Evolutionary conservation across 2,888 invertebrate genomes (phyloP), one percentile per base, ranked within the genome.

Genomic region (Nomada ferruginata): DNA sequence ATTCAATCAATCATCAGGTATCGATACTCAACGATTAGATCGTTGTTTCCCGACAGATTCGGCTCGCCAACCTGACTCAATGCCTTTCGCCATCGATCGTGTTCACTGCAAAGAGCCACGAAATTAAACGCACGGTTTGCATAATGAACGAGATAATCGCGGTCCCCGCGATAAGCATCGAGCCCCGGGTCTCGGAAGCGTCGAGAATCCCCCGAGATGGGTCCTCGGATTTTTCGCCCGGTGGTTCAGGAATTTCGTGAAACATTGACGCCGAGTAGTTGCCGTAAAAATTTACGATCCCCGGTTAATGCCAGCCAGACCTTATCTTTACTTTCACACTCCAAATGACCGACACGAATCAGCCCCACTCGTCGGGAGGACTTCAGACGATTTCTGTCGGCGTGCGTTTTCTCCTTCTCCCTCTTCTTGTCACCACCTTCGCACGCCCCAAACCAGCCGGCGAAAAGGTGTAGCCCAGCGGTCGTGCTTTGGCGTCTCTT

Each of bases 281-380:
- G 88, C 84, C 84, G 86, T 86, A 85, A 88, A 86, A 88, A 88
- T 88, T 88, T 88, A 88, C 85, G 86, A 75, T 77, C 70, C 78
- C 55, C 61, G 50, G 66, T 66, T 61, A 68, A 63, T 57, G 55
- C 77, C 79, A 72, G 68, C 29, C 47, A 29, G 72, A 70, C 68
- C 86, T 88, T 88, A 88, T 88, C 88, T 86, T 86, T 84, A 76
- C 85, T 86, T 88, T 88, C 88, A 86, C 88, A 88, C 86, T 83
- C 88, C 72, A 88, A 88, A 88, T 86, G 88, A 86, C 86, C 86
- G 86, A 86, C 88, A 87, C 85, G 87, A 86, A 81, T 86, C 88
- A 84, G 83, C 71, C 76, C 69, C 72, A 76, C 76, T 76, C 29
- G 82, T 82, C 88, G 84, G 29, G 85, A 73, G 76, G 79, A 86